phyloP scores from a whole-genome alignment of 2,113 vertebrate genomes.

The Python bivittatus region DNA sequence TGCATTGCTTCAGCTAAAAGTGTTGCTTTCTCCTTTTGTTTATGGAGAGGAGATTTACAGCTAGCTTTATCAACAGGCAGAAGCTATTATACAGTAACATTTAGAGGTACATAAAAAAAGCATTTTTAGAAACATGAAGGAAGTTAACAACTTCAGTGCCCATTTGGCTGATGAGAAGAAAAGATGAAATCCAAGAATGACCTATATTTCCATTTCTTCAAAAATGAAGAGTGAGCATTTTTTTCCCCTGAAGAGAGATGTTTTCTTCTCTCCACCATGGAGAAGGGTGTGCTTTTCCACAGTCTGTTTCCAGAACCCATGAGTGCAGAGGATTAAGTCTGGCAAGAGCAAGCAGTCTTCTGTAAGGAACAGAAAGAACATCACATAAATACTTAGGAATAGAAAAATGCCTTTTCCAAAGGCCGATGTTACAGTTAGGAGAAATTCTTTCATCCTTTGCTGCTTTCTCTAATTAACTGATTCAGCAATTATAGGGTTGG shows the following conservation, averaged over 20 bases:
- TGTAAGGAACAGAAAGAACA: neutral
- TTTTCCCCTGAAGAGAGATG: neutral
- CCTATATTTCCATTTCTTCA: neutral
- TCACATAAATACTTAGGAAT: neutral
- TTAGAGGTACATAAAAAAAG: neutral
- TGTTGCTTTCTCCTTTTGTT: conserved; percentile 12
- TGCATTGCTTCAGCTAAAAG: neutral
- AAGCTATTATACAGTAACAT: neutral
- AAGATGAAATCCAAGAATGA: neutral
- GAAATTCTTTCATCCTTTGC: neutral
- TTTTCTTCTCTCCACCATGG: neutral
- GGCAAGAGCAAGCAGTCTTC: neutral
- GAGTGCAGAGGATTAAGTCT: no score
- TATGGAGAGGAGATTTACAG: neutral
- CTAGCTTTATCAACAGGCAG: neutral
- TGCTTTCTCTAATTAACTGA: neutral
- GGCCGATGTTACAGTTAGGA: neutral
- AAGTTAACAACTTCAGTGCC: neutral
- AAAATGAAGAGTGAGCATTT: neutral
- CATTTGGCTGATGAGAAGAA: neutral
- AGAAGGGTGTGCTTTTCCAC: neutral
- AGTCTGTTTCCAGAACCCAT: neutral
- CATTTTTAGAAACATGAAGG: neutral
- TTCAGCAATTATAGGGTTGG: neutral
- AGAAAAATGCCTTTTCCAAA: neutral